Conservation (phyloP, 2,888 invertebrate species). For the Dyspetes luteomarginatus region DNA sequence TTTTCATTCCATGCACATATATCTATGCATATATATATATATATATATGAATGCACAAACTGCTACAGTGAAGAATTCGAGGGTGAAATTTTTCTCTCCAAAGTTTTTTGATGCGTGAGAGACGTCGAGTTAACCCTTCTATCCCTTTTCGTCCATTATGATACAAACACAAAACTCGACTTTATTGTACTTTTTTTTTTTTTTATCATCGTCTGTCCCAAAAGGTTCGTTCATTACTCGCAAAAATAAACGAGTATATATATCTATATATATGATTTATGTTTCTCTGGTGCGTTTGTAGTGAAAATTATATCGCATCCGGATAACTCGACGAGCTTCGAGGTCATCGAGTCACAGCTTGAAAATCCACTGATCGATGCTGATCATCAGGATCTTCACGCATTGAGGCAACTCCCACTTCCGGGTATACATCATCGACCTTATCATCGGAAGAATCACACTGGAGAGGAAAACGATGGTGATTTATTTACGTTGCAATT, state of each 20-base stretch:
- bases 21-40: neutral
- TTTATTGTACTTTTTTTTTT: slow-evolving; percentile 8
- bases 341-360: slow-evolving; percentile 85
- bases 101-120: slow-evolving; percentile 54
- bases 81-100: slow-evolving; percentile 10
- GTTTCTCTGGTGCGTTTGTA: slow-evolving; percentile 82
- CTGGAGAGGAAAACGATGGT: slow-evolving; percentile 78
- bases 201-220: slow-evolving; percentile 58
- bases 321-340: slow-evolving; percentile 85
- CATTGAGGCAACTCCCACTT: slow-evolving; percentile 82
- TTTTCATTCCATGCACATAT: slow-evolving; percentile 3
- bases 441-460: slow-evolving; percentile 74
- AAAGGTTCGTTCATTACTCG: slow-evolving; percentile 35
- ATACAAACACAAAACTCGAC: slow-evolving; percentile 9
- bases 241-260: neutral
- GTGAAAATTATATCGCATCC: slow-evolving; percentile 87
- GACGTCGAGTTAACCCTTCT: slow-evolving; percentile 48
- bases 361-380: slow-evolving; percentile 86
- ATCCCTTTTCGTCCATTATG: slow-evolving; percentile 24
- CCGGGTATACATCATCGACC: slow-evolving; percentile 77
- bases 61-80: neutral
- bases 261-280: neutral
- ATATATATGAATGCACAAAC: slow-evolving; percentile 1
- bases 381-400: slow-evolving; percentile 85
- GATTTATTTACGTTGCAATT: no score